Evolutionary conservation across 1,140 invertebrate genomes (phyloP), one percentile per base, ranked within the genome.

Genomic region (Lordiphosa mommai): DNA sequence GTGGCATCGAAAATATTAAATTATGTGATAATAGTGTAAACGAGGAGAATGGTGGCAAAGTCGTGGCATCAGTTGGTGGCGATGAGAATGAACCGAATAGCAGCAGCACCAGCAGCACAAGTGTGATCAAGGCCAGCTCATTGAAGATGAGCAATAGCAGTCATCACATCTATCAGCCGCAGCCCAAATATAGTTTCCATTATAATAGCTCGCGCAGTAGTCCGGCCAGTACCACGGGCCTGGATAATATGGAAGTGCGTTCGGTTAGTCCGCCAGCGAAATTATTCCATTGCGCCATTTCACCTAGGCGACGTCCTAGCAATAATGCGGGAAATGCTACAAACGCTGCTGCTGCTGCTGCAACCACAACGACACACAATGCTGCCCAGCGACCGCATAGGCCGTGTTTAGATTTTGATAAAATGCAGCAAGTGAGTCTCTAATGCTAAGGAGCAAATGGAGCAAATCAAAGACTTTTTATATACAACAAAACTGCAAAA

Each of bases 371-470:
- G 20, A 72, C 40, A 50, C 66, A 60, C 13, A 55, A 40, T 51
- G 51, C 51, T 52, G 61, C 55, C 60, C 91, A 92, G 74, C 89
- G 92, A 68, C 91, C 93, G 60, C 94, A 94, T 82, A 92, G 96
- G 88, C 96, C 96, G 64, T 96, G 95, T 90, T 92, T 98, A 85
- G 96, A 98, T 91, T 98, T 98, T 89, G 96, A 98, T 90, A 98
- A 98, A 92, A 98, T 98, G 96, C 96, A 97, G 91, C 88, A 88
- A 68, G 88, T 88, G 66, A 88, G 80, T 73, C 82, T 88, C 71
- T 88, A 88, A 88, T 88, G 76, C 71, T 84, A 79, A 76, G 53
- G n/a, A n/a, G 56, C 17, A 36, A 69, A 80, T 57, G 76, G 23
- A 27, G 76, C 59, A 72, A 88, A 88, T 86, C 76, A 88, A 87